Base-by-base conservation (phyloP, 2,888 invertebrate genomes). In the Itoplectis maculator region DNA sequence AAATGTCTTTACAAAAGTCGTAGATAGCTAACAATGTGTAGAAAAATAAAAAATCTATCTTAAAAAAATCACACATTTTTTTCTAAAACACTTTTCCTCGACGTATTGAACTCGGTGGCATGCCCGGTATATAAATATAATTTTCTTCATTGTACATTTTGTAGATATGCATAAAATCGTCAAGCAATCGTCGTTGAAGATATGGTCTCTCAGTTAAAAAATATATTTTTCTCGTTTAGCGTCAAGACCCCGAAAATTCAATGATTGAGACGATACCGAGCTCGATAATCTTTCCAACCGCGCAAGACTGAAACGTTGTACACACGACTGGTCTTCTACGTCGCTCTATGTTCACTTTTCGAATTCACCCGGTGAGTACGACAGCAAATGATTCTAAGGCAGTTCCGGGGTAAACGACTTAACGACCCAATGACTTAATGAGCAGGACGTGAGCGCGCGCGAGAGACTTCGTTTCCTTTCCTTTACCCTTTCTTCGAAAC, bases 121-220 rank as follows among this genome's bases (percentile, higher is more conserved):
- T n/a, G n/a, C n/a, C n/a, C n/a, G n/a, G n/a, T n/a, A 18, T 18
- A 51, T 51, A 18, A 18, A 9, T 29, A 23, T 56, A 3, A 29
- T 29, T 56, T 23, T 29, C 20, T 73, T 73, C 11, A 49, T 86
- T 88, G 88, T 87, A 88, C 87, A 88, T 88, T 88, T 85, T 88
- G 87, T 87, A 87, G 87, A 88, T 86, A 87, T 69, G 84, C 84
- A 86, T 29, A 35, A 29, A 40, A 88, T 86, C 79, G 78, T 84
- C 84, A 76, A 54, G 79, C 81, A 80, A 5, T 13, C 2, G 29
- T 85, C 83, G 86, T 88, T 82, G 84, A 37, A 42, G 13, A 6
- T 13, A 42, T 20, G 37, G 18, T 68, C 54, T 29, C 11, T n/a
- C 35, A n/a, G 18, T 37, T 9, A 11, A 13, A 35, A 40, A 42